Base-by-base conservation (phyloP, 2,797 vertebrate species). In the Semotilus atromaculatus region DNA sequence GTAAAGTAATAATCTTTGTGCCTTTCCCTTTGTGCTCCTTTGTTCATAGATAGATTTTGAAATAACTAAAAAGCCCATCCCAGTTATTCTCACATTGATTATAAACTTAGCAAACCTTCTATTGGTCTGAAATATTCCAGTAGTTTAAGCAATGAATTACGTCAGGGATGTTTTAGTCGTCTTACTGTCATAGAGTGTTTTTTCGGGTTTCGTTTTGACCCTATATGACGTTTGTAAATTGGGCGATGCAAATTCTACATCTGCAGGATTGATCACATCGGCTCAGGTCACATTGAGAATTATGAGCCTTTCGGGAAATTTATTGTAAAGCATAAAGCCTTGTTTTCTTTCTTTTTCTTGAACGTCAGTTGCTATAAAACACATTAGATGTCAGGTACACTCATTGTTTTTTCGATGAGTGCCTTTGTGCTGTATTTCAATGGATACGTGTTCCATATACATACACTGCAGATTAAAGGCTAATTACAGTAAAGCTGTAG, bases 251-350 rank as follows among this genome's bases (percentile, higher is more conserved):
- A 71, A 81, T 45, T 82, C 53, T 84, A 60, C 75, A 83, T 58
- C 78, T 86, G 77, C 83, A 88, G 87, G 85, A 82, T 79, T 73
- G 78, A 76, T 83, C 81, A 83, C 29, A 78, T 60, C 71, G 87
- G 77, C 88, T 90, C 86, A 87, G 87, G 86, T 85, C 86, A 74
- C 86, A 79, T 85, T 51, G 36, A 38, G 51, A 74, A 82, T 26
- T 79, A 78, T 66, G 72, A 85, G 85, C 81, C 82, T 81, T 80
- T 86, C 38, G 70, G 78, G 72, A 83, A 83, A 81, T 62, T 34
- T 70, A 84, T 75, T 14, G 38, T 64, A 78, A 66, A 53, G 64
- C 60, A 76, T 81, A 76, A 80, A 55, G 74, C 72, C 29, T 84
- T 83, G 34, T 82, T 80, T 53, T 40, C 60, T 77, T 74, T 55